These are phyloP conservation scores for Vanessa tameamea DNA, from an alignment of 1,140 invertebrate genomes.

Conservation along the genomic window DNA sequence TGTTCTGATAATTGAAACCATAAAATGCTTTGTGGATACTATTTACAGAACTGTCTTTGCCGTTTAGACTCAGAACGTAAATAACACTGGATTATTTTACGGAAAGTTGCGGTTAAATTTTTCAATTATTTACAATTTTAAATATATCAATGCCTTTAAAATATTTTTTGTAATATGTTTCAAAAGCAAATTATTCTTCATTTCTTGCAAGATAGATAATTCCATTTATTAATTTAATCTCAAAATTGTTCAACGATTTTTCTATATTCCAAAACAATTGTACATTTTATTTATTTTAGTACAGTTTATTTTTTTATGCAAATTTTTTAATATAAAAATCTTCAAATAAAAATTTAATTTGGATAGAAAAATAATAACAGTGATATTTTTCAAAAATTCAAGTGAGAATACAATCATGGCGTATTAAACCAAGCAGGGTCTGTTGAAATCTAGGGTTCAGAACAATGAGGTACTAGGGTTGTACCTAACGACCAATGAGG, in stretches of 20 bases:
- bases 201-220: too few species aligned
- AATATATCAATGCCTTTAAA: background rate
- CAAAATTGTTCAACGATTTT: too few species aligned
- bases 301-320: too few species aligned
- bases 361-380: background rate
- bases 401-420: conserved; percentile 24
- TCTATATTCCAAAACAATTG: too few species aligned
- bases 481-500: conserved; percentile 59
- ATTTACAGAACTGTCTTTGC: conserved; percentile 27
- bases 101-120: conserved; percentile 28
- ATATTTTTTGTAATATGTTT: background rate
- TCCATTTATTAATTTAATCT: too few species aligned
- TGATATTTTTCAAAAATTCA: background rate
- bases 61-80: conserved; percentile 21
- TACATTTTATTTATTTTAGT: too few species aligned
- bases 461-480: conserved; percentile 53
- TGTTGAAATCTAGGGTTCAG: conserved; percentile 47
- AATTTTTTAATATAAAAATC: too few species aligned
- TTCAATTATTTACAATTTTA: conserved; percentile 26
- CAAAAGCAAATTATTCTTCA: background rate
- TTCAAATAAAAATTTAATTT: background rate
- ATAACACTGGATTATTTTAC: conserved; percentile 33
- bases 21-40: conserved; percentile 23
- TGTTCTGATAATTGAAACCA: conserved; percentile 14
- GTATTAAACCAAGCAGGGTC: conserved; percentile 15